Evolutionary conservation across 2,888 invertebrate genomes (phyloP).

Genomic region (Lithodes maja): DNA sequence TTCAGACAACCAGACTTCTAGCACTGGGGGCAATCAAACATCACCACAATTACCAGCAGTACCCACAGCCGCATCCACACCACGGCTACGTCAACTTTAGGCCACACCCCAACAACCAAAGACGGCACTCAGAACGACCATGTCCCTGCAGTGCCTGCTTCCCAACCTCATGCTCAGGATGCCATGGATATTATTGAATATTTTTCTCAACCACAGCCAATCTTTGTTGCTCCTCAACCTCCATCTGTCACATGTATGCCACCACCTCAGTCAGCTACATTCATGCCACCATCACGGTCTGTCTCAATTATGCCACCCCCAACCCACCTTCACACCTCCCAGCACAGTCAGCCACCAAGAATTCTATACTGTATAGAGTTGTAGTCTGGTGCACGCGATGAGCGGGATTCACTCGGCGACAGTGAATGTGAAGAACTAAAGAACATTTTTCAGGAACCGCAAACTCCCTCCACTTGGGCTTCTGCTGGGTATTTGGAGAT

Average conservation of each 20-base stretch:
- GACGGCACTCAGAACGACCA: constrained; percentile 8
- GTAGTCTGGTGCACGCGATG: constrained; percentile 57
- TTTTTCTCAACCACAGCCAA: not conserved
- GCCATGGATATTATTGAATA: not conserved
- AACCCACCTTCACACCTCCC: not conserved
- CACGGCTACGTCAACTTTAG: constrained; percentile 62
- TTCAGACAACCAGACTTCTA: constrained; percentile 20
- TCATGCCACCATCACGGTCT: not conserved
- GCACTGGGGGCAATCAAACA: constrained; percentile 41
- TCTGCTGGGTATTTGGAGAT: constrained; percentile 67
- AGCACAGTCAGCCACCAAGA: constrained; percentile 13
- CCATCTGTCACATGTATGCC: not conserved
- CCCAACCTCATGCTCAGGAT: not conserved
- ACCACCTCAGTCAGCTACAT: not conserved
- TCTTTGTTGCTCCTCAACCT: not conserved
- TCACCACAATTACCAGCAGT: not conserved
- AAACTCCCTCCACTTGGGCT: constrained; percentile 10
- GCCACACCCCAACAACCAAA: not conserved
- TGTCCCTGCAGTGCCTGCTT: constrained; percentile 32
- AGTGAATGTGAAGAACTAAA: constrained; percentile 59
- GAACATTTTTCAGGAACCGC: constrained; percentile 46
- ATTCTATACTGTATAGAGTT: constrained; percentile 60
- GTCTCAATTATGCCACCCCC: not conserved
- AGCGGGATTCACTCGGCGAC: constrained; percentile 62
- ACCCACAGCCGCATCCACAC: not conserved